Evolutionary conservation across 2,113 vertebrate genomes (phyloP).

Genomic region (Onychorhynchus coronatus): DNA sequence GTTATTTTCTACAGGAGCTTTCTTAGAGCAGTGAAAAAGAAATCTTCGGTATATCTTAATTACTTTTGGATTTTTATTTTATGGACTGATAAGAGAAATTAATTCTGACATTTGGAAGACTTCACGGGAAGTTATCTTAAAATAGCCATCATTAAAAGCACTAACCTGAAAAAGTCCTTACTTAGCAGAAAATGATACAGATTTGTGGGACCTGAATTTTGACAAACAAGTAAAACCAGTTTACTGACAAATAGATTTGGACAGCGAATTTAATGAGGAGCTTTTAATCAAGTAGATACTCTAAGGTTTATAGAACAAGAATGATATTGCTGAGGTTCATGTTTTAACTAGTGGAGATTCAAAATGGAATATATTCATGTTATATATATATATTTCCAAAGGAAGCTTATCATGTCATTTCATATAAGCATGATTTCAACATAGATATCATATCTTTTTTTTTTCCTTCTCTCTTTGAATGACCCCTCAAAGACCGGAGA

Average conservation of each 20-base stretch:
- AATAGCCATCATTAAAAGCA: background rate
- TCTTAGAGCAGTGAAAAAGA: background rate
- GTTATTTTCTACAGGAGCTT: background rate
- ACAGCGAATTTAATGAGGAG: background rate
- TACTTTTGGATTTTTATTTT: background rate
- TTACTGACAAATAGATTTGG: background rate
- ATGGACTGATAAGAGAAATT: background rate
- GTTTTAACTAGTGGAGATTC: background rate
- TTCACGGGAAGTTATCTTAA: background rate
- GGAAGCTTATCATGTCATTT: background rate
- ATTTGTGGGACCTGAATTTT: background rate
- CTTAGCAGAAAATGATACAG: background rate
- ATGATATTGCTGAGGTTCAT: background rate
- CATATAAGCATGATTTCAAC: background rate
- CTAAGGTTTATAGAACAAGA: background rate
- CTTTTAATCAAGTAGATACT: background rate
- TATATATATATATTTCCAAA: background rate
- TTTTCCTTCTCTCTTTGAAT: background rate
- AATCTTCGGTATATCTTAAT: background rate
- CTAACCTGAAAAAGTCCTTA: background rate
- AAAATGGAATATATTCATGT: background rate
- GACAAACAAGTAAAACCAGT: background rate
- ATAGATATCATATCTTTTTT: fast-evolving
- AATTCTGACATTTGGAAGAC: background rate
- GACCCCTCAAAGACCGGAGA: background rate